A percentile compares a stretch with the other conserved stretches of the same genome.
phyloP scores from a whole-genome alignment of 2,888 invertebrate species.

The Xestoiulus laeticollis region DNA sequence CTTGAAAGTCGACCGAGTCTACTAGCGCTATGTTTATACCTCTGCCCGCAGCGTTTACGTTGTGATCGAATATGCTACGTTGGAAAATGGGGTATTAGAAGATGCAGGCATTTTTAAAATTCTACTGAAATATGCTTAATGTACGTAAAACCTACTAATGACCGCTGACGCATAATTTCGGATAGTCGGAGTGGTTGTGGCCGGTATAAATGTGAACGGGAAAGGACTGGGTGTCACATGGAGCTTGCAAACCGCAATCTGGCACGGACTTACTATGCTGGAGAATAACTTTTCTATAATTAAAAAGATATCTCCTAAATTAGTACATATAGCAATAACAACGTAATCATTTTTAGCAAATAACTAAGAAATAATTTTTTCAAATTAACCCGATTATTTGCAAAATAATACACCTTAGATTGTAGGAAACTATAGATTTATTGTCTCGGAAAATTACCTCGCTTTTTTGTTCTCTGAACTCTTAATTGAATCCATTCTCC shows the following conservation, averaged over 20 bases:
- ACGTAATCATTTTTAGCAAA: background rate
- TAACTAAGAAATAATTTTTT: no score
- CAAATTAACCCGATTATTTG: no score
- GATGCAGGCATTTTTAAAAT: background rate
- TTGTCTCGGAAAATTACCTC: background rate
- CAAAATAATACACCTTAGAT: no score
- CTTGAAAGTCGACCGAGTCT: conserved; percentile 64
- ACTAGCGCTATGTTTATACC: conserved; percentile 69
- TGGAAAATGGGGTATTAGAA: conserved; percentile 54
- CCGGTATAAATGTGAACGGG: conserved; percentile 67
- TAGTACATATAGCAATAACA: background rate
- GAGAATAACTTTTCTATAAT: background rate
- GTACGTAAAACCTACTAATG: conserved; percentile 64
- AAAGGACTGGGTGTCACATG: conserved; percentile 64
- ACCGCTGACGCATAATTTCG: conserved; percentile 68
- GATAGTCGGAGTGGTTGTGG: conserved; percentile 66
- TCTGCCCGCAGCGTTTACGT: conserved; percentile 67
- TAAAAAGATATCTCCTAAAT: background rate
- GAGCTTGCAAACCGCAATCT: conserved; percentile 66
- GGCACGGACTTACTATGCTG: conserved; percentile 60
- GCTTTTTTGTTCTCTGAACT: background rate
- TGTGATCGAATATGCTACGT: conserved; percentile 63
- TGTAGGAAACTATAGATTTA: background rate
- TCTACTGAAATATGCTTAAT: background rate
- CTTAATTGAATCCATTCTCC: background rate